Evolutionary conservation across 2,888 invertebrate species (phyloP), one percentile per base, ranked within the genome.

Genomic region (Cyrtodaria siliqua): DNA sequence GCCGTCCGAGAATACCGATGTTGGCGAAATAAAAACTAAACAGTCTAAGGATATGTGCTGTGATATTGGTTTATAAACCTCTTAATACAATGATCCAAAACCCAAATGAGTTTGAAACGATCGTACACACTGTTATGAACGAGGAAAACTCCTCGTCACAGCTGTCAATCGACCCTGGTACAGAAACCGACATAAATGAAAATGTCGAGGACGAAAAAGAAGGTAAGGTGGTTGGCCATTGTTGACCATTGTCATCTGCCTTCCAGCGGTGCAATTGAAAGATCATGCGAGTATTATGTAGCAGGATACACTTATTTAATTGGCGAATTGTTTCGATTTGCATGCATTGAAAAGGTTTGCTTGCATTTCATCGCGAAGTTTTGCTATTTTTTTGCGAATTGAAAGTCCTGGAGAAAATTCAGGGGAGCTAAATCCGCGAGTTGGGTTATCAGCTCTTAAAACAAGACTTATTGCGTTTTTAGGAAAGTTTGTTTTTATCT

Each of bases 51-150:
- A 23, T 4, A 33, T 56, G 27, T 20, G 47, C 24, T 14, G 27
- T 12, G 40, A 12, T 49, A 9, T 38, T 49, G 12, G 23, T 16
- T 62, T 23, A 24, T 42, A 26, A 20, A 64, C 44, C 33, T 33
- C 12, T 4, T 33, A 4, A 33, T 33, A 79, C 69, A 76, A 83
- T 83, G 83, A 83, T 83, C 70, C 83, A 83, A 66, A 79, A 79
- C 53, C 76, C 83, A 50, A 80, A 79, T 75, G 79, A 83, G 60
- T 52, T 71, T 29, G 83, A 79, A 49, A 42, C 73, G 20, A 60
- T 68, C 24, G 62, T 64, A 44, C 53, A 59, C 27, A 47, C 76
- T 38, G 73, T 74, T 18, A 77, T 73, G 70, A 77, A 67, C 49
- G 73, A 77, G 44, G 77, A 74, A n/a, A 62, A 62, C 42, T n/a